phyloP scores from a whole-genome alignment of 2,113 vertebrate genomes.

The Aix galericulata region DNA sequence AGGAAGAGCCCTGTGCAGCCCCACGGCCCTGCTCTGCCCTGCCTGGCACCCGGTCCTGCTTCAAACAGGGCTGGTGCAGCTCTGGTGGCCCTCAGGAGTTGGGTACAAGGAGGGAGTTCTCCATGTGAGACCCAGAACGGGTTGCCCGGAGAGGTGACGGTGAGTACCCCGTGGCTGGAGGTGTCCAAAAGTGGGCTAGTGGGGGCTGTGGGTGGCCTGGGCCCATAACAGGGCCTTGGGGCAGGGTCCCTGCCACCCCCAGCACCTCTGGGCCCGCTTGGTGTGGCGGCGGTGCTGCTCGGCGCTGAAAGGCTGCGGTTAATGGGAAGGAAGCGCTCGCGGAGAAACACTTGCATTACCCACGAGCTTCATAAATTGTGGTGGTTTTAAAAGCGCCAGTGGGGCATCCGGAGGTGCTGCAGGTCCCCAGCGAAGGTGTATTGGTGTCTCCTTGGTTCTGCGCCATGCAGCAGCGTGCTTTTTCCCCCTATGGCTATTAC shows the following conservation, averaged over 20 bases:
- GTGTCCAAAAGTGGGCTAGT: background rate
- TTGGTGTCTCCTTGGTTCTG: rapidly evolving
- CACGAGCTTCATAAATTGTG: background rate
- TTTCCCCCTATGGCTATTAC: rapidly evolving
- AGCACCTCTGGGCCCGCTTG: too few relatives aligned
- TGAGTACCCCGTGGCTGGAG: background rate
- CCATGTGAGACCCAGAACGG: background rate
- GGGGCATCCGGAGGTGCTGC: background rate
- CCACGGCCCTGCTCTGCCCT: too few relatives aligned
- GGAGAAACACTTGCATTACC: background rate
- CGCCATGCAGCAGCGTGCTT: background rate
- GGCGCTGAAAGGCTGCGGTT: background rate
- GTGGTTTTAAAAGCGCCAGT: background rate
- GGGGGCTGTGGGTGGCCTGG: background rate
- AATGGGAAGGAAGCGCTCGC: background rate
- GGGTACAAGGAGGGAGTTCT: background rate
- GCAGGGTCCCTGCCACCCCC: too few relatives aligned
- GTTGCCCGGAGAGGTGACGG: too few relatives aligned
- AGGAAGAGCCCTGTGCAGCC: rapidly evolving
- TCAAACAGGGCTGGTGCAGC: rapidly evolving
- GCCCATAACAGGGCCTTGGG: too few relatives aligned
- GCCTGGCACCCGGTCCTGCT: background rate
- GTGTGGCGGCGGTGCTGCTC: too few relatives aligned
- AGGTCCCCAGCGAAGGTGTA: background rate
- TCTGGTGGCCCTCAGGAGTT: rapidly evolving